Conservation (phyloP, 1,140 invertebrate species). For the Pinna nobilis region DNA sequence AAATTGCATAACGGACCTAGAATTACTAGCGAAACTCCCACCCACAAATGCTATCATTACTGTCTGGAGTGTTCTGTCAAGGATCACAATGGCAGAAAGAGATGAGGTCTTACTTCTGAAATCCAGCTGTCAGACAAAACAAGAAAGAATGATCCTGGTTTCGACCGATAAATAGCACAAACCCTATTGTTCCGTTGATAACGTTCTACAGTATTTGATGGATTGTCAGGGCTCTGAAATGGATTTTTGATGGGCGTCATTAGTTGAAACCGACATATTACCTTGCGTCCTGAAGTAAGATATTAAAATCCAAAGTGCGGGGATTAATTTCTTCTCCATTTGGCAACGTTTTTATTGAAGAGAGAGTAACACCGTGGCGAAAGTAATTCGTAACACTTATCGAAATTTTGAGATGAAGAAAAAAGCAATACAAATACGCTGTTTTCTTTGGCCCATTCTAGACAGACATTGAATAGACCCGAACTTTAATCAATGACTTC, state of each 20-base stretch:
- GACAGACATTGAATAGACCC: too few relatives aligned
- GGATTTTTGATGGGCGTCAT: constrained; percentile 15
- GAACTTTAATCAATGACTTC: too few relatives aligned
- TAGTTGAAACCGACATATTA: constrained; percentile 5
- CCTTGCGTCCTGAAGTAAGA: constrained; percentile 3
- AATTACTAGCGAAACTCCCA: too few relatives aligned
- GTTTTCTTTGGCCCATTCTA: too few relatives aligned
- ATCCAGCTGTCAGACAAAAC: too few relatives aligned
- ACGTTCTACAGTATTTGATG: constrained; percentile 1
- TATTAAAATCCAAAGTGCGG: constrained; percentile 3
- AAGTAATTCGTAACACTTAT: not conserved
- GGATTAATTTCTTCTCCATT: not conserved
- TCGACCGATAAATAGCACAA: not conserved
- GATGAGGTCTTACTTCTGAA: too few relatives aligned
- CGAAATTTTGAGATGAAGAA: not conserved
- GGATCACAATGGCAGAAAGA: too few relatives aligned
- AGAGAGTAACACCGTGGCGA: too few relatives aligned
- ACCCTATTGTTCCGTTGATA: constrained; percentile 1
- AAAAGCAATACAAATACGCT: not conserved
- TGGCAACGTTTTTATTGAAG: not conserved
- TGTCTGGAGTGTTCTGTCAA: too few relatives aligned
- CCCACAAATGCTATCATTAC: too few relatives aligned
- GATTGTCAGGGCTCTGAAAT: constrained; percentile 7
- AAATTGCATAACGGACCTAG: too few relatives aligned
- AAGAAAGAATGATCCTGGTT: not conserved